Base-by-base conservation (phyloP, 2,888 invertebrate species). In the Lepidochitona cinerea region DNA sequence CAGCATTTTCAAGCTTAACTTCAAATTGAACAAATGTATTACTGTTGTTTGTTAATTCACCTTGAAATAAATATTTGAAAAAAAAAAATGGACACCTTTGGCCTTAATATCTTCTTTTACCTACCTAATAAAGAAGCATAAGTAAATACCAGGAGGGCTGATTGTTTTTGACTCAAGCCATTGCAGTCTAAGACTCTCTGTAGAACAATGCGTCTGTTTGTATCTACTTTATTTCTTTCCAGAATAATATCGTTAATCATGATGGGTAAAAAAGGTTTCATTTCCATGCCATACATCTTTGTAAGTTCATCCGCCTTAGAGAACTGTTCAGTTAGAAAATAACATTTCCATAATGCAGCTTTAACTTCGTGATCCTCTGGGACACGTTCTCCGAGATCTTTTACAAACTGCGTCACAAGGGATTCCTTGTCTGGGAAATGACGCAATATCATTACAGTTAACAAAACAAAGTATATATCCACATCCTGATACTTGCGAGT, bases 311-410 rank as follows among this genome's bases (percentile, higher is more conserved):
- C 78, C 9, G 82, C 82, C 29, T 73, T 59, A 4, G 75, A 68
- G 73, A 80, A 82, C 29, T 75, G 71, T 33, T 75, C 77, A 9
- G 75, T 74, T 37, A 82, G 52, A 23, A 82, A 74, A 26, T 74
- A 74, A 64, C 79, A 79, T 37, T 79, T 80, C 82, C 82, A 82
- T 29, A 81, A 68, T 0, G 70, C 71, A 37, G 79, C 80, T 33
- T 67, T 70, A 0, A 76, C 74, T 37, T 71, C 67, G 9, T 67
- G 35, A n/a, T 75, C 74, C 18, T 70, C 70, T 26, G 54, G 68
- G 18, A 71, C 68, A 68, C 68, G 53, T 14, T 76, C 74, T 36
- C 73, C 75, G 29, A 75, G 75, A 36, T 80, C 77, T 7, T 68
- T 64, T 2, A 79, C 76, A 75, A 81, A 77, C 3, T 65, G 54